Base-by-base conservation (phyloP, 2,888 invertebrate species). In the Neuroscelio doddi region DNA sequence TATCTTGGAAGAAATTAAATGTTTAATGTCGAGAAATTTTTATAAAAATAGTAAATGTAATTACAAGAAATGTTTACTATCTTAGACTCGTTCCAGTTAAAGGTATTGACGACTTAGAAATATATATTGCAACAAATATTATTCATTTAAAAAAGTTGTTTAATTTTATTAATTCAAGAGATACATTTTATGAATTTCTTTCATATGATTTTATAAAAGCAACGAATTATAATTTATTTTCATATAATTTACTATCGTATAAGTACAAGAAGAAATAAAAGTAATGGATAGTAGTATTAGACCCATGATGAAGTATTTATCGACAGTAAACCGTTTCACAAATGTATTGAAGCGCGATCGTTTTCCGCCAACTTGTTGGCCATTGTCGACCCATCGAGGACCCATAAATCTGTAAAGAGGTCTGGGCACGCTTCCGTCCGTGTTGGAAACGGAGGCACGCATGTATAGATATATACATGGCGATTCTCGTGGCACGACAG, bases 351-450 rank as follows among this genome's bases (percentile, higher is more conserved):
- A 49, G 52, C 65, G 67, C 69, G 71, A 77, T 79, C 75, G 74
- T 81, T 81, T 80, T 78, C 80, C 81, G 78, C 73, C 82, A 83
- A 83, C 82, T 84, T 84, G 83, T 83, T 82, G 81, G 82, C 78
- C 74, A 78, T 80, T 79, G 78, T 78, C 77, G 75, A 71, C 74
- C 79, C 76, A 81, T 83, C 80, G 80, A 80, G 79, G 71, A 71
- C 72, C 83, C 72, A 82, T 83, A 83, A 83, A 83, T 82, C 79
- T 77, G 65, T 64, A 49, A 64, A 55, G 65, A 69, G 78, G 69
- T 72, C 70, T 14, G 69, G 76, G 72, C 74, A 69, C 74, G 70
- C 72, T 58, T 57, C 62, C 38, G 38, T 27, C 14, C 36, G 17
- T 26, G 42, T 44, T 53, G 45, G 62, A 53, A 56, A 56, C 65